Percentiles rank a stretch among this genome's conserved stretches.
Evolutionary conservation across 2,797 vertebrate species (phyloP).

Genomic region (Cottoperca gobio): DNA sequence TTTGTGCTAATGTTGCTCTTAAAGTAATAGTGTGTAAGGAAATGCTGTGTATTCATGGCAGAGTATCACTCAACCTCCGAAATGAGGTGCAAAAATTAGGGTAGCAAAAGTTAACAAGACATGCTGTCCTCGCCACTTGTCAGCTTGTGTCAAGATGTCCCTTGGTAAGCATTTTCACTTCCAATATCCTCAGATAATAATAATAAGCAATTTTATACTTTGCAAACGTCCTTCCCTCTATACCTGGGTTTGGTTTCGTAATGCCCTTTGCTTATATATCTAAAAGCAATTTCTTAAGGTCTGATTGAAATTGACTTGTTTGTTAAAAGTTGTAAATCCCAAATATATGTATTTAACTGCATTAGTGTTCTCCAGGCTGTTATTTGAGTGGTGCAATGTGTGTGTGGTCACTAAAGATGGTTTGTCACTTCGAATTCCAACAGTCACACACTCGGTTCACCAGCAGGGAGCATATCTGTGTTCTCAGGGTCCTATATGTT

Average conservation of each 20-base stretch:
- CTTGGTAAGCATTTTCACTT: constrained; percentile 46
- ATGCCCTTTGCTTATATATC: neutral
- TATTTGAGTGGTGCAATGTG: too few species aligned
- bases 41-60: constrained; percentile 12
- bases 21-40: neutral
- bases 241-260: neutral
- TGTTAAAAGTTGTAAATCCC: too few species aligned
- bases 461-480: too few species aligned
- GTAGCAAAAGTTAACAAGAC: constrained; percentile 64
- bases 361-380: too few species aligned
- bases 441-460: too few species aligned
- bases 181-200: constrained; percentile 30
- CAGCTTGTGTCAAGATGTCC: constrained; percentile 56
- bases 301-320: fast-evolving
- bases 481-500: too few species aligned
- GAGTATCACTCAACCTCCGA: constrained; percentile 50
- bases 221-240: neutral
- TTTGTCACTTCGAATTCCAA: too few species aligned
- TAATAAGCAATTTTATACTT: constrained; percentile 12
- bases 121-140: constrained; percentile 59
- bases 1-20: constrained; percentile 25
- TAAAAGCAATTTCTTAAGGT: neutral
- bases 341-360: too few species aligned
- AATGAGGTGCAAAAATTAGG: constrained; percentile 58
- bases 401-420: too few species aligned